Conservation (phyloP, 2,888 invertebrate genomes). For the Erebia aethiops region DNA sequence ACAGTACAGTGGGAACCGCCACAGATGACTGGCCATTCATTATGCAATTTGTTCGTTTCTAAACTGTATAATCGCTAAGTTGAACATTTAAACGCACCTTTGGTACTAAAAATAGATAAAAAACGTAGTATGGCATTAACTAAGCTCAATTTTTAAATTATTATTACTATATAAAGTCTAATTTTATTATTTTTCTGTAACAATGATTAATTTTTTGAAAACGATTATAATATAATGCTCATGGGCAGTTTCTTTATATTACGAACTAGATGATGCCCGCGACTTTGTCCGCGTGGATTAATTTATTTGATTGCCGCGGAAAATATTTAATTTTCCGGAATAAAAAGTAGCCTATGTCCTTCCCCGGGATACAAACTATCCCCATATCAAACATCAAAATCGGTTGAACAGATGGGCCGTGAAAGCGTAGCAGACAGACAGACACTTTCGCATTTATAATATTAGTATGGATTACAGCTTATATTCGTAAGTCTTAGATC, state of each 20-base stretch:
- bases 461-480: not conserved
- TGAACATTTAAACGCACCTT: constrained; percentile 51
- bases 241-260: not conserved
- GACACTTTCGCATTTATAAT: too few species aligned
- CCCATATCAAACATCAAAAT: too few species aligned
- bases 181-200: constrained; percentile 24
- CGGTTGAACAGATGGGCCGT: too few species aligned
- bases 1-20: constrained; percentile 6
- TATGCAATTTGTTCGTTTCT: not conserved
- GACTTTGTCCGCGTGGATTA: too few species aligned
- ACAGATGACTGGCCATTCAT: not conserved
- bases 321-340: too few species aligned
- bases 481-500: too few species aligned
- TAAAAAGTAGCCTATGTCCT: too few species aligned
- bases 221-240: not conserved
- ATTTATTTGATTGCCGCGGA: too few species aligned
- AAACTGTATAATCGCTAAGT: not conserved
- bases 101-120: constrained; percentile 47
- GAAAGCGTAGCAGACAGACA: too few species aligned
- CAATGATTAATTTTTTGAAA: constrained; percentile 10
- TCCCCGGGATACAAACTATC: too few species aligned
- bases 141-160: constrained; percentile 37
- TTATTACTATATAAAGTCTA: constrained; percentile 18
- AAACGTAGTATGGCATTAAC: constrained; percentile 41
- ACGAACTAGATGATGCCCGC: not conserved